phyloP scores from a whole-genome alignment of 2,113 vertebrate genomes.

The Callionymus lyra region DNA sequence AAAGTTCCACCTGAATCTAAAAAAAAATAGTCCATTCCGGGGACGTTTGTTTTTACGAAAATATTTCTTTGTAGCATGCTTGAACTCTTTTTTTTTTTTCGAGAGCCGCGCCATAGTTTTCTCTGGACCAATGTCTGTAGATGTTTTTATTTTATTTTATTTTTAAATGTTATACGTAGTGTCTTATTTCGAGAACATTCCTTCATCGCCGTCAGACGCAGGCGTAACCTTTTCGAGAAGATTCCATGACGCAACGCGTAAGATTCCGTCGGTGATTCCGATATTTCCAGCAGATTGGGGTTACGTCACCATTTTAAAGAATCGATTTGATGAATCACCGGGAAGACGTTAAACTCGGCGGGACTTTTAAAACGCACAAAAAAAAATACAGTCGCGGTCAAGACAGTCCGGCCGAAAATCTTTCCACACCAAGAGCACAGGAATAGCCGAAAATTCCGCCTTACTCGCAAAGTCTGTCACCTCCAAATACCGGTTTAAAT shows the following conservation, averaged over 20 bases:
- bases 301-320: no score
- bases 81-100: conserved; percentile 36
- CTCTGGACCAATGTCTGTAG: conserved; percentile 74
- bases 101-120: conserved; percentile 71
- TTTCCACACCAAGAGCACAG: conserved; percentile 50
- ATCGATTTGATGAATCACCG: no score
- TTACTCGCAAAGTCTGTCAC: conserved; percentile 34
- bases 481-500: conserved; percentile 16
- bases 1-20: no score
- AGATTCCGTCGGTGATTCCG: no score
- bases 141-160: conserved; percentile 54
- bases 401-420: conserved; percentile 40
- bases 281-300: no score
- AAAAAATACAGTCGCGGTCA: conserved; percentile 54
- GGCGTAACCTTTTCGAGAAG: conserved; percentile 53
- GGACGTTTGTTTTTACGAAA: no score
- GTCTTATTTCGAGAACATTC: conserved; percentile 81
- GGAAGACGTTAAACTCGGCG: no score
- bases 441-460: conserved; percentile 27
- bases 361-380: conserved; percentile 62
- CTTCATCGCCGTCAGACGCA: conserved; percentile 70
- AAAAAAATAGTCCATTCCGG: no score
- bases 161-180: conserved; percentile 58
- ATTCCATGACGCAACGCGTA: conserved; percentile 29
- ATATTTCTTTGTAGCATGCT: conserved; percentile 45